Conservation (phyloP, 2,888 invertebrate genomes). For the Odiellus spinosus region DNA sequence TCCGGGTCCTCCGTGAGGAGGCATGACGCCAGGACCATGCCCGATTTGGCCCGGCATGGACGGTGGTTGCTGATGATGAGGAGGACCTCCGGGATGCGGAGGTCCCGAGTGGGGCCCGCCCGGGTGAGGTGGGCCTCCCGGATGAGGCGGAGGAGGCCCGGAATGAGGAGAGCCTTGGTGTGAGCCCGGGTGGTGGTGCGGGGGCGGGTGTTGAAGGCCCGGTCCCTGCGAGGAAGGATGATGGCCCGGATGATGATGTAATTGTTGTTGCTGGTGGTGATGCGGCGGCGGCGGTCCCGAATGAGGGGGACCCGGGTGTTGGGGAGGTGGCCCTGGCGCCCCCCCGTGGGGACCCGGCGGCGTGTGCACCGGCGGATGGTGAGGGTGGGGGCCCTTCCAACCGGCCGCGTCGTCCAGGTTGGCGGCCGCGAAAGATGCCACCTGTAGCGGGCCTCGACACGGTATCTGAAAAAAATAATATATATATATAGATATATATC, state of each 20-base stretch:
- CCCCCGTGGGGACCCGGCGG: constrained; percentile 15
- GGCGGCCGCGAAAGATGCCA: background rate
- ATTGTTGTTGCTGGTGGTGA: background rate
- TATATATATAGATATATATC: no score
- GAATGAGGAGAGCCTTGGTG: constrained; percentile 26
- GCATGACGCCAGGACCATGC: constrained; percentile 11
- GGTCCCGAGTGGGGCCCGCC: background rate
- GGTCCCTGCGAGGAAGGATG: constrained; percentile 1
- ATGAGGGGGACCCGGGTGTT: constrained; percentile 10
- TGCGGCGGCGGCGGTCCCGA: background rate
- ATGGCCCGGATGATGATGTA: constrained; percentile 1
- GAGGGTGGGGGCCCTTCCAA: constrained; percentile 4
- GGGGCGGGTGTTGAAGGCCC: background rate
- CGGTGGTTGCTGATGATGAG: constrained; percentile 13
- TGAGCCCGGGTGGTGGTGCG: background rate
- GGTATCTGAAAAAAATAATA: no score
- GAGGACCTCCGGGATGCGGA: constrained; percentile 10
- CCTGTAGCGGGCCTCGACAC: no score
- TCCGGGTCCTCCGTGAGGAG: constrained; percentile 8
- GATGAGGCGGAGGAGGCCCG: constrained; percentile 8
- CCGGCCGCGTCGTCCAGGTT: background rate
- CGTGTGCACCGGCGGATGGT: constrained; percentile 14
- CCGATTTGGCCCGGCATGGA: constrained; percentile 3
- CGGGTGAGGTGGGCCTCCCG: constrained; percentile 6
- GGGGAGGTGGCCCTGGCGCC: constrained; percentile 3